Evolutionary conservation across 2,113 vertebrate species (phyloP).

Genomic region (Bos taurus): ARS-UCD2.0 NC_037333.1:46492001-46492500

Average conservation of each 20-base stretch:
- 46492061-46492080: not conserved
- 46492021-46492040: not conserved
- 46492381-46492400: not conserved
- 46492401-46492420: not conserved
- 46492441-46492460: not conserved
- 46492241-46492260: not conserved
- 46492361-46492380: not conserved
- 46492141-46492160: not conserved
- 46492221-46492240: not conserved
- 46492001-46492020: not conserved
- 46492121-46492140: not conserved
- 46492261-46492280: not conserved
- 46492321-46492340: not conserved
- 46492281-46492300: not conserved
- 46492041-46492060: not conserved
- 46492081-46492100: not conserved
- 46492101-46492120: not conserved
- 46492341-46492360: not conserved
- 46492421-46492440: not conserved
- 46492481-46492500: not conserved
- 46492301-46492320: not conserved
- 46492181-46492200: not conserved
- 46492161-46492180: not conserved
- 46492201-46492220: accelerated
- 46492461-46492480: not conserved